phyloP scores from a whole-genome alignment of 2,113 vertebrate species.

The Odontesthes bonariensis region DNA sequence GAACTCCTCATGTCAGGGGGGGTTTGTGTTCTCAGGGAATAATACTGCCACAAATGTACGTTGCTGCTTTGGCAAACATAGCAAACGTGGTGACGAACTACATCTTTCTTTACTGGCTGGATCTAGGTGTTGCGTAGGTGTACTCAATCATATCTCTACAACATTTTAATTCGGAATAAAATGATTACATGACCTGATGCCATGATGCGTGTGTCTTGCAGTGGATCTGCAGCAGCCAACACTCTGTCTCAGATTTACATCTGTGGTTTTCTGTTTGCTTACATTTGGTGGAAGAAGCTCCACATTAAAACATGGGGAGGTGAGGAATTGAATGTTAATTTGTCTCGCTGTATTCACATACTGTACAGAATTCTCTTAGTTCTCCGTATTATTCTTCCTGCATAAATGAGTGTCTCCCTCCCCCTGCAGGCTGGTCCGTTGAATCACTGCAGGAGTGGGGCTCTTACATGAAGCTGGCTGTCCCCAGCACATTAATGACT shows the following conservation, averaged over 20 bases:
- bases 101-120: conserved; percentile 84
- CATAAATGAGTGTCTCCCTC: conserved; percentile 32
- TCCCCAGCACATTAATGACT: conserved; percentile 89
- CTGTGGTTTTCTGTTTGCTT: conserved; percentile 83
- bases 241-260: conserved; percentile 84
- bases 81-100: conserved; percentile 87
- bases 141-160: not conserved
- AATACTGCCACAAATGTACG: conserved; percentile 88
- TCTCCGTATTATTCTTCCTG: not conserved
- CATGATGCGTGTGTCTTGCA: conserved; percentile 55
- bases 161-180: not conserved
- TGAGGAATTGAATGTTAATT: conserved; percentile 60
- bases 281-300: conserved; percentile 87
- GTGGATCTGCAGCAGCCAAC: conserved; percentile 91
- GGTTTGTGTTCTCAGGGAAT: conserved; percentile 83
- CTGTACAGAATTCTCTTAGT: not conserved
- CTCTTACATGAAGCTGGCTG: conserved; percentile 85
- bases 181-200: not conserved
- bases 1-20: not conserved
- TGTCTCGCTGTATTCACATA: not conserved
- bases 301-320: conserved; percentile 89
- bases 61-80: conserved; percentile 85
- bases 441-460: conserved; percentile 91
- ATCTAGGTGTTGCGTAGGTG: conserved; percentile 90
- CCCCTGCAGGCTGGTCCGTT: conserved; percentile 85